Conservation (phyloP, 2,113 vertebrate species). For the Antidorcas marsupialis region DNA sequence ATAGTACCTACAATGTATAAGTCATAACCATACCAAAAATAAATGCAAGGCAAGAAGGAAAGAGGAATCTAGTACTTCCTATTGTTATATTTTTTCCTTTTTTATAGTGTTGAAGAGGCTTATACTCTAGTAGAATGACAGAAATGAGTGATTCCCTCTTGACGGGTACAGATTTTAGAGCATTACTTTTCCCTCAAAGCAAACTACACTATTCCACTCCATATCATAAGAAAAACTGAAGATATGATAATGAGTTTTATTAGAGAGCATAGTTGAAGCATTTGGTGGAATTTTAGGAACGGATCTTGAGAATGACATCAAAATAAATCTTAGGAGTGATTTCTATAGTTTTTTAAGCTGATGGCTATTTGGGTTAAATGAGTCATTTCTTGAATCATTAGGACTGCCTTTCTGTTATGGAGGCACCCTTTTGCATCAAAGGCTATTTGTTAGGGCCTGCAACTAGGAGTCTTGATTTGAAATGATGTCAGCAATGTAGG, state of each 20-base stretch:
- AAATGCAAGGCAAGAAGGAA: background rate
- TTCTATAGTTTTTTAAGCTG: constrained; percentile 2
- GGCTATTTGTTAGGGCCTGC: background rate
- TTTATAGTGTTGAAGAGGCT: background rate
- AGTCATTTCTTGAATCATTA: constrained; percentile 11
- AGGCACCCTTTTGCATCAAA: background rate
- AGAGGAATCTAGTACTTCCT: background rate
- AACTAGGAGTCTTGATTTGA: background rate
- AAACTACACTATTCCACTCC: background rate
- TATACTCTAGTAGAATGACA: constrained; percentile 12
- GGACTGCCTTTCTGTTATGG: background rate
- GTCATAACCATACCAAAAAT: background rate
- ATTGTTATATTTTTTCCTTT: background rate
- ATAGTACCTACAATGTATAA: background rate
- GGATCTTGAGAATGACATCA: background rate
- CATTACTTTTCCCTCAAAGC: background rate
- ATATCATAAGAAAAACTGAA: background rate
- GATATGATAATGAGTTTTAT: constrained; percentile 26
- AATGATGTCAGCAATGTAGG: background rate
- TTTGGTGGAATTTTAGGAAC: background rate
- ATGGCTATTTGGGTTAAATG: background rate
- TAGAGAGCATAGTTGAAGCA: constrained; percentile 24
- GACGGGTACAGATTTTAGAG: background rate
- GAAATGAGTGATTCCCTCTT: constrained; percentile 35
- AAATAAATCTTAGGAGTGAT: constrained; percentile 15